Evolutionary conservation across 2,797 vertebrate genomes (phyloP).

Genomic region (Gallinago solitaria): DNA sequence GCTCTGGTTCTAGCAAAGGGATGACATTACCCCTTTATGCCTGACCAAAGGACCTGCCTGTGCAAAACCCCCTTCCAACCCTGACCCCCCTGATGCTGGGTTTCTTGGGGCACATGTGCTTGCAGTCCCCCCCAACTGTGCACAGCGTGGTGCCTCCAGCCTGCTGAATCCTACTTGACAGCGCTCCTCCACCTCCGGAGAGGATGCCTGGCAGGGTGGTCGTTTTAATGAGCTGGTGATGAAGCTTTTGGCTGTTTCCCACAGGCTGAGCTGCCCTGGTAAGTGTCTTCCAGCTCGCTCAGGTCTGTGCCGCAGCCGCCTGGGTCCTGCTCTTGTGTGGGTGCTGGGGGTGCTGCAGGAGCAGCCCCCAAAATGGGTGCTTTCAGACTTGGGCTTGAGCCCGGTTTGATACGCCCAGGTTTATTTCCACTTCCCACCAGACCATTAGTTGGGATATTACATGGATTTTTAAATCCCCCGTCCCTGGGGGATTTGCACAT

Average conservation of each 20-base stretch:
- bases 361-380: neutral
- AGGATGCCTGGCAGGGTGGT: too few species aligned
- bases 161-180: neutral
- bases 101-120: rapidly evolving
- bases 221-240: neutral
- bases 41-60: neutral
- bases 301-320: neutral
- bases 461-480: neutral
- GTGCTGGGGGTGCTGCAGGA: neutral
- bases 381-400: neutral
- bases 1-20: neutral
- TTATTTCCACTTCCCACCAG: neutral
- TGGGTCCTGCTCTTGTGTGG: neutral
- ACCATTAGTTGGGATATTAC: neutral
- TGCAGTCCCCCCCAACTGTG: too few species aligned
- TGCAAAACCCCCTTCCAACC: neutral
- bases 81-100: neutral
- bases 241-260: neutral
- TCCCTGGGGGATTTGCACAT: neutral
- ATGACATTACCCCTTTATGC: neutral
- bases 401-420: neutral
- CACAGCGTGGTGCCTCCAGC: neutral
- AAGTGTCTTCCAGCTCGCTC: too few species aligned
- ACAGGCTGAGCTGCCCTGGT: neutral
- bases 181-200: neutral